These are phyloP conservation scores for Caenorhabditis sp. DNA, from an alignment of 2,888 invertebrate species.

Conservation along the genomic window DNA sequence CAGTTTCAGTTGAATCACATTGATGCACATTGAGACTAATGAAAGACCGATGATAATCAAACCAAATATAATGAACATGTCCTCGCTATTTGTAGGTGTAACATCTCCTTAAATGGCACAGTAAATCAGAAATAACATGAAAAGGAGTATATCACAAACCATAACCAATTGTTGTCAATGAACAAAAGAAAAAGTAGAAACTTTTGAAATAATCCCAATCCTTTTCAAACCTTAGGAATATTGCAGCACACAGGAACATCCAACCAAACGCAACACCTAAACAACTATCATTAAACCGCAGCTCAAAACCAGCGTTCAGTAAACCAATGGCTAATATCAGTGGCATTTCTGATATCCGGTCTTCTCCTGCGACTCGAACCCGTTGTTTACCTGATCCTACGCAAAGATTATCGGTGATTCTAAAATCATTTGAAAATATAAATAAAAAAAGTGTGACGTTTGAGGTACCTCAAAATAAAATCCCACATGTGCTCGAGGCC, in stretches of 20 bases:
- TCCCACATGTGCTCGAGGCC: conserved; percentile 79
- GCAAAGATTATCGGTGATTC: conserved; percentile 68
- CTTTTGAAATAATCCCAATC: conserved; percentile 83
- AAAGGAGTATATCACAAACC: conserved; percentile 56
- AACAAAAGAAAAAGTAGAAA: conserved; percentile 83
- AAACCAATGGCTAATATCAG: conserved; percentile 78
- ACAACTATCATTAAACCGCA: too few species aligned
- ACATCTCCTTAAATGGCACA: conserved; percentile 77
- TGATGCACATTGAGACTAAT: conserved; percentile 79
- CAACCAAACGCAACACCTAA: conserved; percentile 79
- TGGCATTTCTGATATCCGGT: conserved; percentile 77
- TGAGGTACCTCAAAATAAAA: conserved; percentile 59
- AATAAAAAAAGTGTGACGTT: not conserved
- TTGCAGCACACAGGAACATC: conserved; percentile 83
- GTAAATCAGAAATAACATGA: not conserved
- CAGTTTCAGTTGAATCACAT: conserved; percentile 78
- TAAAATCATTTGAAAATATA: conserved; percentile 3
- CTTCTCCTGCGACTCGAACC: conserved; percentile 60
- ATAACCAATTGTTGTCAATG: conserved; percentile 82
- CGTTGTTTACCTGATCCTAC: conserved; percentile 69
- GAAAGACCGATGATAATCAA: conserved; percentile 82
- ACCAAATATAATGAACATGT: conserved; percentile 81
- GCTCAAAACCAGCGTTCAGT: too few species aligned
- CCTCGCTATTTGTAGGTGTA: conserved; percentile 81
- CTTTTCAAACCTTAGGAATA: conserved; percentile 81